Evolutionary conservation across 2,113 vertebrate genomes (phyloP), one percentile per base, ranked within the genome.

Genomic region (Urocitellus parryii): DNA sequence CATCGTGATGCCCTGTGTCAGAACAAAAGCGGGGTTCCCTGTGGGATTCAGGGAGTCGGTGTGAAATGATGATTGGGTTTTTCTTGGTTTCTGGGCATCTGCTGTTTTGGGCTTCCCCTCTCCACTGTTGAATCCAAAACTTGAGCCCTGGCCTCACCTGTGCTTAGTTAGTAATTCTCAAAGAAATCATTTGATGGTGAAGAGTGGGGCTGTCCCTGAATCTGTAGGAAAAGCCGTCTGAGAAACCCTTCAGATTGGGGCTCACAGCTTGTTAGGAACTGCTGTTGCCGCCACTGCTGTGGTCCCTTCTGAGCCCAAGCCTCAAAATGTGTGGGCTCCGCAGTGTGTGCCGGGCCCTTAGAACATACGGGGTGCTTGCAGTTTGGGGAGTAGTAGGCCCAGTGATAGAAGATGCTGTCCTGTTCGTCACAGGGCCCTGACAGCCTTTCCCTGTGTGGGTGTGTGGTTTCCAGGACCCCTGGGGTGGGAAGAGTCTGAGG

Each of bases 121-220:
- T 34, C 25, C 8, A n/a, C 39, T 2, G 0, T 0, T 8, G 73
- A 91, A 34, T 45, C 61, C n/a, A 61, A 53, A 79, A n/a, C 17
- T 18, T 32, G 18, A 65, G 48, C 25, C 32, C n/a, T 53, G 56
- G 7, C 37, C 17, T 63, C n/a, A 1, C 0, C 11, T 34, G 1
- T 4, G 39, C 34, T 9, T 9, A 11, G 65, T 22, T 18, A 63
- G 32, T 29, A 18, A 16, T 6, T n/a, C n/a, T n/a, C 11, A 13
- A 58, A 29, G 25, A 65, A 79, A 51, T 84, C 11, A 20, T 39
- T 39, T 48, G 29, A 2, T 11, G 11, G 14, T 20, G 45, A 73
- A 83, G 61, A 12, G 10, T 0, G 0, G 34, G 2, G 37, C 20
- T 25, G 17, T 51, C 67, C 39, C 29, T 24, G 6, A 67, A 24